These are phyloP conservation scores for Dryas iulia DNA, from an alignment of 1,140 invertebrate species.

Conservation along the genomic window DNA sequence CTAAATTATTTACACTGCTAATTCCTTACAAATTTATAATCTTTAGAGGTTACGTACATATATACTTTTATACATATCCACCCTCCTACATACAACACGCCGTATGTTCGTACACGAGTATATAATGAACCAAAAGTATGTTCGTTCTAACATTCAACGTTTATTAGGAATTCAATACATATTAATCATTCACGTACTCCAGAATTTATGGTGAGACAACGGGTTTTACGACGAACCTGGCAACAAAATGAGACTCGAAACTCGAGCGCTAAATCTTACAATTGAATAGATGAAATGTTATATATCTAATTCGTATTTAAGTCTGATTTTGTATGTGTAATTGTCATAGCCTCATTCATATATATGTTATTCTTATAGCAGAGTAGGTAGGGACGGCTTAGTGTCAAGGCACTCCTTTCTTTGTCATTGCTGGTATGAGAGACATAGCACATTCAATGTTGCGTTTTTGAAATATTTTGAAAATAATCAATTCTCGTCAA, in stretches of 20 bases:
- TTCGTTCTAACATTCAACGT: background rate
- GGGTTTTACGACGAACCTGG: background rate
- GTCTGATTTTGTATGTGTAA: background rate
- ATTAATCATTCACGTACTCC: conserved; percentile 2
- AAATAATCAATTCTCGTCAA: too few species aligned
- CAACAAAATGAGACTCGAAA: background rate
- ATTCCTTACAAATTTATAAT: too few species aligned
- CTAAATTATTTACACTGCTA: too few species aligned
- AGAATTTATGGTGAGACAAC: background rate
- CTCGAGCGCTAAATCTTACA: background rate
- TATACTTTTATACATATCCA: background rate
- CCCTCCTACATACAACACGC: background rate
- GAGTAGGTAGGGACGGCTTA: too few species aligned
- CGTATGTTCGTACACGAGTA: background rate
- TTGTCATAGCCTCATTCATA: too few species aligned
- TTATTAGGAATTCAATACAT: conserved; percentile 7
- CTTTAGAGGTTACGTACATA: background rate
- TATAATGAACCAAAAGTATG: background rate
- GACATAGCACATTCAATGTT: too few species aligned
- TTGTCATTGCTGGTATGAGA: too few species aligned
- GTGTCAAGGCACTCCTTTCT: too few species aligned
- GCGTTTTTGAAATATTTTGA: too few species aligned
- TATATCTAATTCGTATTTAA: background rate
- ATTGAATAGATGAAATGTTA: background rate
- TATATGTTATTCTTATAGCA: too few species aligned